Evolutionary conservation across 2,888 invertebrate species (phyloP), one percentile per base, ranked within the genome.

Genomic region (Lithophane leautieri): DNA sequence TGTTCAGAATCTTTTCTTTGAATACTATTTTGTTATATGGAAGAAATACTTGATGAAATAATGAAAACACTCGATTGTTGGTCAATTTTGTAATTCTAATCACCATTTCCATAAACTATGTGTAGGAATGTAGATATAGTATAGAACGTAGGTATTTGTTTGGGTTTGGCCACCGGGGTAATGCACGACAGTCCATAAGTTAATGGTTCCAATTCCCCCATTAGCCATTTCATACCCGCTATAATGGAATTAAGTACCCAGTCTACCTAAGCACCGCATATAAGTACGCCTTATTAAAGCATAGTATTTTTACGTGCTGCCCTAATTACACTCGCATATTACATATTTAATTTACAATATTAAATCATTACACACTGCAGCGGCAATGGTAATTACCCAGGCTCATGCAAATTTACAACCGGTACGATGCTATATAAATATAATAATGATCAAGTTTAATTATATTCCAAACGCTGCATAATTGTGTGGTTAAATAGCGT

Each of bases 191-290:
- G 61, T 73, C 85, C 76, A 79, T 86, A 83, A 77, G 71, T 80
- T 83, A 81, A 83, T 82, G 81, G 83, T 88, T 88, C 84, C 79
- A 88, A 90, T 90, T 89, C 89, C 88, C 89, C 72, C 72, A 78
- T 84, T 88, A 82, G 78, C 87, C 82, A 82, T 89, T 90, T 82
- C 63, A 79, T 63, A 61, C 71, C 78, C 52, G 25, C 63, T 62
- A 44, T 76, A 69, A 73, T 68, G 73, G 84, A 81, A 78, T 79
- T 70, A 84, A 74, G 52, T 85, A 70, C 70, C 22, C 28, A 47
- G 42, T 67, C 52, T 61, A 67, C 47, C 42, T 56, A 65, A 65
- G 66, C 65, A 60, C 70, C 60, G 34, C 22, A 54, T 16, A 56
- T 50, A n/a, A 44, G 40, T 54, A 70, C 14, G 9, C 11, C 67